phyloP scores from a whole-genome alignment of 1,140 invertebrate species.

The Colletes latitarsis region DNA sequence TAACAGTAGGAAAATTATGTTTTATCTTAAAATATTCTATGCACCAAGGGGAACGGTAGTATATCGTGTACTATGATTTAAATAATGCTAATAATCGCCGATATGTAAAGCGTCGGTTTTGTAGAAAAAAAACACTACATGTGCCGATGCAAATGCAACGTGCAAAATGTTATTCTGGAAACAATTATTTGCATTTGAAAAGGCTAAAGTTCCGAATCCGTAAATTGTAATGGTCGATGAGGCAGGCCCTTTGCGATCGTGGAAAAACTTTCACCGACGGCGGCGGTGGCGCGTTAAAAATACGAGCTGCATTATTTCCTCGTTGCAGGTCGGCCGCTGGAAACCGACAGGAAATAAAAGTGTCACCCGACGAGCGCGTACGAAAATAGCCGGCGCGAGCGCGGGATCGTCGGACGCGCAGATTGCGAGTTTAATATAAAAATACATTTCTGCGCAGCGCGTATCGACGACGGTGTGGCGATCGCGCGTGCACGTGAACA shows the following conservation, averaged over 20 bases:
- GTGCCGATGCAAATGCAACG: too few species aligned
- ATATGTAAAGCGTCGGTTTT: too few species aligned
- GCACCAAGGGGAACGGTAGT: too few species aligned
- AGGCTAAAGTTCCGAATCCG: too few species aligned
- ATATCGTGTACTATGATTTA: too few species aligned
- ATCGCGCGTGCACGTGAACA: constrained; percentile 34
- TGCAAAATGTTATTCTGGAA: too few species aligned
- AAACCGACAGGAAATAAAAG: constrained; percentile 16
- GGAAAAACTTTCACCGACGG: constrained; percentile 47
- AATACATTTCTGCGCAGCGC: constrained; percentile 1
- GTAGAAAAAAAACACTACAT: too few species aligned
- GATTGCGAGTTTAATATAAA: background rate
- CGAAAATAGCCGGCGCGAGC: constrained; percentile 11
- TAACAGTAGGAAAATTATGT: too few species aligned
- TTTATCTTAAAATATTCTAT: too few species aligned
- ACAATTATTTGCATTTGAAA: too few species aligned
- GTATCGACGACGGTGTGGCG: background rate
- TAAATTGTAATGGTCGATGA: too few species aligned
- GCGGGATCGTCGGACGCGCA: background rate
- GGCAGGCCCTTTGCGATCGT: constrained; percentile 1
- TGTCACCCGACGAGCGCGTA: background rate
- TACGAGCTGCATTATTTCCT: constrained; percentile 34
- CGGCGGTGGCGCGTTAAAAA: constrained; percentile 32
- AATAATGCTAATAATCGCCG: too few species aligned
- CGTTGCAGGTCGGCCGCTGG: background rate